Base-by-base conservation (phyloP, 2,797 vertebrate genomes). In the Monodelphis domestica region DNA sequence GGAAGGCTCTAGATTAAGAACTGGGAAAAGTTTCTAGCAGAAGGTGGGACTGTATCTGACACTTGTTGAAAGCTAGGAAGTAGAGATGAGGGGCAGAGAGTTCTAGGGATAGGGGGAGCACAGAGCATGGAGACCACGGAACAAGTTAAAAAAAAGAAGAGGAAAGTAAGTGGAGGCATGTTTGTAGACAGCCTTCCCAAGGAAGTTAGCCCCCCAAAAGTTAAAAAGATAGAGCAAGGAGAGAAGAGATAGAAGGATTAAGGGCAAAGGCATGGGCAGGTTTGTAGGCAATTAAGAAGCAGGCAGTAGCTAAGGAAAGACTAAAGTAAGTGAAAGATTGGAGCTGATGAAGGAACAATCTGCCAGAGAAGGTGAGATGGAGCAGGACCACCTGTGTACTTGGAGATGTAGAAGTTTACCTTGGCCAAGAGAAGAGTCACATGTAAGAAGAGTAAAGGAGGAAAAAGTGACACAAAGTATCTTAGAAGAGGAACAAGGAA, bases 281-380 rank as follows among this genome's bases (percentile, higher is more conserved):
- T 70, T 38, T 70, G 59, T 70, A 70, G 33, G 59, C 59, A 38
- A 15, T 38, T 17, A 70, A 70, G 53, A 53, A 11, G 59, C 59
- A 70, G 33, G 17, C 12, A n/a, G n/a, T 33, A 38, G 15, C 33
- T 70, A 38, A n/a, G 33, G 33, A 38, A 70, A n/a, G 59, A 38
- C 9, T 38, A n/a, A 70, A n/a, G 59, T 70, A 21, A 0, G 0
- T 70, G 33, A 70, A 92, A 91, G 45, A 78, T 29, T 78, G 89
- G 87, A 88, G 88, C 87, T 78, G 87, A 15, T 55, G 59, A 94
- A 93, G 89, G 78, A 97, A 90, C 92, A 17, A 12, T 28, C 56
- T 12, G 28, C 33, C 21, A n/a, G 17, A 21, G 33, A 38, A 70
- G 59, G 70, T 38, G 33, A 33, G 2, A 63, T 63, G 2, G 59